Conservation (phyloP, 1,140 invertebrate genomes). For the Lysiphlebus fabarum region DNA sequence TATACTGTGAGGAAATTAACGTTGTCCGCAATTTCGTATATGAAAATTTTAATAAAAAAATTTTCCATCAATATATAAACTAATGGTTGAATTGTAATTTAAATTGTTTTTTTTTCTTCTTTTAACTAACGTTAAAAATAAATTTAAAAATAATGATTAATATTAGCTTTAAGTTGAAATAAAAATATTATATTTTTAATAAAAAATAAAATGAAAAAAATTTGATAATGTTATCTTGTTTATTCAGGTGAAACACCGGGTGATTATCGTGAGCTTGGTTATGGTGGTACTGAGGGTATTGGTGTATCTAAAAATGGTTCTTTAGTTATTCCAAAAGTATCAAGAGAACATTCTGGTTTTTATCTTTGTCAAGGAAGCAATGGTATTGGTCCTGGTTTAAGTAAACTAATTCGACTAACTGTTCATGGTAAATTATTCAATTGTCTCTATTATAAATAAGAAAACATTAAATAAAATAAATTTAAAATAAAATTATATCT, state of each 20-base stretch:
- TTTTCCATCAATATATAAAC: too few species aligned
- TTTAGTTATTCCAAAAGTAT: constrained; percentile 57
- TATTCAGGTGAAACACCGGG: constrained; percentile 44
- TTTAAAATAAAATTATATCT: too few species aligned
- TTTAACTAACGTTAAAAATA: too few species aligned
- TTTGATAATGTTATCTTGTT: not conserved
- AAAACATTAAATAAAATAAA: too few species aligned
- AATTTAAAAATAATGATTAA: too few species aligned
- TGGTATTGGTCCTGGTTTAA: constrained; percentile 63
- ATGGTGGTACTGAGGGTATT: constrained; percentile 45
- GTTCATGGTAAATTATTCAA: constrained; percentile 63
- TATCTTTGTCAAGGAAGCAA: constrained; percentile 65
- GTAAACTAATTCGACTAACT: constrained; percentile 63
- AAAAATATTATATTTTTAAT: too few species aligned
- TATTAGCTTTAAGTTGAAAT: too few species aligned
- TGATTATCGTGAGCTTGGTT: constrained; percentile 49
- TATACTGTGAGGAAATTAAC: constrained; percentile 30
- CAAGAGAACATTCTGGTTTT: constrained; percentile 59
- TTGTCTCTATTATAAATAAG: not conserved
- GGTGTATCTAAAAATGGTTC: constrained; percentile 57
- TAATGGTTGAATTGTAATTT: too few species aligned
- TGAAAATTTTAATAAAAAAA: too few species aligned
- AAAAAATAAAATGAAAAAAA: too few species aligned
- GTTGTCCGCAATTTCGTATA: too few species aligned
- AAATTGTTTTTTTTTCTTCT: too few species aligned